Base-by-base conservation (phyloP, 2,888 invertebrate genomes). In the Lasioglossum marginatum region DNA sequence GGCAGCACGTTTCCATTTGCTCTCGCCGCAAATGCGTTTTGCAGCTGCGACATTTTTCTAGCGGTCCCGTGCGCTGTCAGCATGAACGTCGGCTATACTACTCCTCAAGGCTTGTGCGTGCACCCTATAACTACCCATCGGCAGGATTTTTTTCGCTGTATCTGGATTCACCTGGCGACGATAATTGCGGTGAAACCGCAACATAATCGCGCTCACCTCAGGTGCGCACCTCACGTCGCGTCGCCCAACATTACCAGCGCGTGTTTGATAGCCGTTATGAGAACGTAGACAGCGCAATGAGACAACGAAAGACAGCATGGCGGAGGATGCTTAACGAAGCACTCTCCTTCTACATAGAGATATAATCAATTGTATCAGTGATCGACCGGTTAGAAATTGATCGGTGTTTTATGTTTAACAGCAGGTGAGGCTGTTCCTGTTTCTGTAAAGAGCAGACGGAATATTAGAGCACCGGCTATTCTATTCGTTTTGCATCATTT, bases 31-130 rank as follows among this genome's bases (percentile, higher is more conserved):
- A 31, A 68, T 72, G 77, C 73, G 12, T 87, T 87, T 85, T 86
- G 93, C 93, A 93, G 93, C 93, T 93, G 93, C 93, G 90, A 92
- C 87, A 93, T 93, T 93, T 93, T 93, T 93, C 93, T 91, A 92
- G 85, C 81, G 60, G 34, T 27, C 37, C 48, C 43, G n/a, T 23
- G 63, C 66, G 77, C 40, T 23, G 72, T 66, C n/a, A 23, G 57
- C 37, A 19, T 10, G 34, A 34, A 34, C 66, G 34, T 19, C 16
- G 31, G 73, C 48, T 52, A n/a, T 52, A n/a, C 52, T n/a, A 27
- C 68, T 66, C 71, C 19, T 12, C 48, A 40, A 57, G 71, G 27
- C 2, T 23, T 19, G 12, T 40, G 57, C 81, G 34, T 19, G 27
- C 40, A 5, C 60, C 78, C 75, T 52, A 27, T 83, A 66, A 40